Evolutionary conservation across 2,113 vertebrate genomes (phyloP).

Genomic region (Eulacestoma nigropectus): DNA sequence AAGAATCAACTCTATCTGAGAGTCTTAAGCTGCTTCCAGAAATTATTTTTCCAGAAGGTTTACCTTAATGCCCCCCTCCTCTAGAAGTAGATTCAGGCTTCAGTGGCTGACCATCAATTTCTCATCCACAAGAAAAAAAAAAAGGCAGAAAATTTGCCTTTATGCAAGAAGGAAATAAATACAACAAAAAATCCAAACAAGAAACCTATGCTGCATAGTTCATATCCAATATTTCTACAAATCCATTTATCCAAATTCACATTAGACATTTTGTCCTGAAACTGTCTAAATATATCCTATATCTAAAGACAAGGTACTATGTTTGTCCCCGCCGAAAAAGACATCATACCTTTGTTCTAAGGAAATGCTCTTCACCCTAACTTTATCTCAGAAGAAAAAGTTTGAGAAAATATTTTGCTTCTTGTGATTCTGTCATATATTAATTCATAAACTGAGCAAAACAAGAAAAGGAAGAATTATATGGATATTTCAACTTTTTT

Average conservation of each 20-base stretch:
- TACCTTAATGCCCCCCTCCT: not conserved
- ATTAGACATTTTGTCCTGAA: slow-evolving; percentile 29
- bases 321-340: not conserved
- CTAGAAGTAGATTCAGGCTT: not conserved
- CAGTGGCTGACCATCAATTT: not conserved
- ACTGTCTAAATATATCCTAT: slow-evolving; percentile 12
- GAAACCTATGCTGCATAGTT: not conserved
- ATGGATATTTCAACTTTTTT: not conserved
- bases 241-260: not conserved
- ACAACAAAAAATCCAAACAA: not conserved
- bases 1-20: not conserved
- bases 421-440: not conserved
- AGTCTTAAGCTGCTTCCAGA: not conserved
- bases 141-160: not conserved
- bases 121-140: not conserved
- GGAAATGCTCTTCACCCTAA: not conserved
- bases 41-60: not conserved
- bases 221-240: not conserved
- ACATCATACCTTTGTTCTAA: not conserved
- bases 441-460: not conserved
- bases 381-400: not conserved
- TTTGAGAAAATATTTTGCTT: not conserved
- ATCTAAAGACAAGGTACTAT: not conserved
- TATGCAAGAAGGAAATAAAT: not conserved
- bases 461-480: not conserved